Base-by-base conservation (phyloP, 2,113 vertebrate species). In the Nycticebus coucang region DNA sequence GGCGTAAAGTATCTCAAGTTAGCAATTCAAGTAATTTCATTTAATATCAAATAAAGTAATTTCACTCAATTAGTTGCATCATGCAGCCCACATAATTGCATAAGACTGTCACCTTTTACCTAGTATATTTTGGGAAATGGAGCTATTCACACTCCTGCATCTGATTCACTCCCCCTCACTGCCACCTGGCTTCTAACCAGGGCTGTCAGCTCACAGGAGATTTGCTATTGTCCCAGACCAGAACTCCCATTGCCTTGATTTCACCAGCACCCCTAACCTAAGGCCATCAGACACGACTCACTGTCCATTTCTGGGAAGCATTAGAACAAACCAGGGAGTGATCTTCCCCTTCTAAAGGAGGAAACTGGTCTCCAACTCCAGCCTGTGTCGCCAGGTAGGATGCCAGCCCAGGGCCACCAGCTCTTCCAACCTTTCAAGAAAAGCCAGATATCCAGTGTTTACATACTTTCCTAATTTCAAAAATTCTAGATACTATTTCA, bases 11-110 rank as follows among this genome's bases (percentile, higher is more conserved):
- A 21, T 81, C 68, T 68, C 55, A 68, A 37, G 8, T 68, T 87
- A 77, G 69, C 35, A 71, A 87, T 72, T 79, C 55, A 72, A 71
- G 75, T 71, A 86, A 87, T 55, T 86, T 13, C 19, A 66, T 79
- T 83, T 87, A 66, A 35, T 62, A 15, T 37, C 82, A 95, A 60
- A 71, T 90, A 90, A 90, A 68, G 72, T 77, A 2, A 91, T 55
- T 45, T 69, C 35, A 45, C n/a, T 55, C 83, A 66, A 55, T 57
- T 69, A 26, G 53, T 77, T 55, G 10, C 28, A 90, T 62, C 22
- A 80, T 84, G 30, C 37, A 62, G 15, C 19, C 64, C 75, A 50
- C 41, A 91, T 1, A 37, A 77, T 10, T 26, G 12, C 59, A 86
- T 22, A 72, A 68, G 53, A 37, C 69, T 83, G 14, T 30, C 59